Evolutionary conservation across 2,888 invertebrate genomes (phyloP), one percentile per base, ranked within the genome.

Genomic region (Cataglyphis albicans): DNA sequence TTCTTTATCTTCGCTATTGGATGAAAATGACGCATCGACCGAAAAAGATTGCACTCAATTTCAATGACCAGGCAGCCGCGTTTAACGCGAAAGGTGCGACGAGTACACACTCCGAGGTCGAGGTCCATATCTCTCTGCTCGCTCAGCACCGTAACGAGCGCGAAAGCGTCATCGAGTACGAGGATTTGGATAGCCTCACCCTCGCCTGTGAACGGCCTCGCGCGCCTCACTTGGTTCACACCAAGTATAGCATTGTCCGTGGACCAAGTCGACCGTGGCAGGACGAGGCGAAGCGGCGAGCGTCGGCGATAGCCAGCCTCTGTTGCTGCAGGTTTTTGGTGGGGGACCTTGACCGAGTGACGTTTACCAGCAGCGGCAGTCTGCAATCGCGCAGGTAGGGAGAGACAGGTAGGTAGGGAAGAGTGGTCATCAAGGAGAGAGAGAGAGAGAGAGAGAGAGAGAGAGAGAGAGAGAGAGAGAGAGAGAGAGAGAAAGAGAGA

Each of bases 341-440:
- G 92, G 91, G 91, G 91, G 88, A 92, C 94, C 94, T 94, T 94
- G 94, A 94, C 94, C 94, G 93, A 94, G 93, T 94, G 93, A 91
- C 90, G 92, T 91, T 90, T 90, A 88, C 88, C 88, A 81, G 83
- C 88, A 81, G 83, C 85, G 70, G 82, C 84, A 72, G 81, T 70
- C 59, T 70, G 78, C 59, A 59, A 57, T 57, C 78, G 59, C 35
- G 80, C 81, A 80, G 67, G 76, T 57, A 78, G 59, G 59, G 57
- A 59, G 70, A 67, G 25, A 65, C 38, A 74, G 64, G 44, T 63
- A 61, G 44, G 64, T 65, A 64, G 12, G 67, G n/a, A 76, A 38
- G 52, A 65, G 41, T 29, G 38, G 18, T 41, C 38, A 29, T 29
- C 25, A 32, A 41, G n/a, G 7, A 59, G 59, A 72, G 25, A 70